Evolutionary conservation across 2,113 vertebrate genomes (phyloP).

Genomic region (Electrona antarctica): DNA sequence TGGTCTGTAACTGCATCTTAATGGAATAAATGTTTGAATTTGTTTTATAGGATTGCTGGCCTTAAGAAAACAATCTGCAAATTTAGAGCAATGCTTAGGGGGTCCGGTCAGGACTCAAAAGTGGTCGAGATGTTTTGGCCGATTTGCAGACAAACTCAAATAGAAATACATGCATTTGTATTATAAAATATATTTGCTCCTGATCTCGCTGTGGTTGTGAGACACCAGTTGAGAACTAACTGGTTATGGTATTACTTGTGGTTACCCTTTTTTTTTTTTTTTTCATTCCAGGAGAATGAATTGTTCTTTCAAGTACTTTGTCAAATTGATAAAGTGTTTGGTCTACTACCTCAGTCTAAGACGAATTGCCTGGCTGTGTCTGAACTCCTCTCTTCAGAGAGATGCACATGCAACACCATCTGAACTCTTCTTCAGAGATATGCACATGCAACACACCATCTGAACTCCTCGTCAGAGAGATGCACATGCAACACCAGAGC

Average conservation of each 20-base stretch:
- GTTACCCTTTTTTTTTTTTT: constrained; percentile 88
- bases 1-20: constrained; percentile 42
- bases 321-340: constrained; percentile 88
- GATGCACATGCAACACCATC: constrained; percentile 79
- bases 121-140: too few species aligned
- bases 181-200: too few species aligned
- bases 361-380: constrained; percentile 90
- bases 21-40: constrained; percentile 65
- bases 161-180: too few species aligned
- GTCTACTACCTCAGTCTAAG: constrained; percentile 95
- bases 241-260: constrained; percentile 80
- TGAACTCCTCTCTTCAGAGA: constrained; percentile 73
- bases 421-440: not conserved
- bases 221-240: too few species aligned
- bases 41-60: constrained; percentile 85
- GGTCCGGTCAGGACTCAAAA: too few species aligned
- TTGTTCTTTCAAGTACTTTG: constrained; percentile 89
- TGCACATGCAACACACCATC: constrained; percentile 47
- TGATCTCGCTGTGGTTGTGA: too few species aligned
- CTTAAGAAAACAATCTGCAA: constrained; percentile 43
- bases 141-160: too few species aligned
- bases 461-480: constrained; percentile 77
- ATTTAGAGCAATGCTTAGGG: too few species aligned
- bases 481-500: constrained; percentile 87
- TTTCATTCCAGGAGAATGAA: constrained; percentile 89